Conservation (phyloP, 2,888 invertebrate species). For the Pilophorus perplexus region DNA sequence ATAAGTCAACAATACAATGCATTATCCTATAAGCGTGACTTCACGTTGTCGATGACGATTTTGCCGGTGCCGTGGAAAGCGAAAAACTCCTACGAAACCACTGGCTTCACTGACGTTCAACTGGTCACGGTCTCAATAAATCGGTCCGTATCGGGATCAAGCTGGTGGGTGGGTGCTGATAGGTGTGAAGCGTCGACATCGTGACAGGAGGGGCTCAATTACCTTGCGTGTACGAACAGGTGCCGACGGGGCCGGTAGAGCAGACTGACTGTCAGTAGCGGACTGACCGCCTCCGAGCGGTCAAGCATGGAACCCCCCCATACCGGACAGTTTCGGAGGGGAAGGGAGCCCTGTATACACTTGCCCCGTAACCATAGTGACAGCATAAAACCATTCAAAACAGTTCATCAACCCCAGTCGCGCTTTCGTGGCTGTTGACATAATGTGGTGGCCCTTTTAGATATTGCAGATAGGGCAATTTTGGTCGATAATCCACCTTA, state of each 20-base stretch:
- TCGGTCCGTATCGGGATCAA: too few relatives aligned
- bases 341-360: slow-evolving; percentile 1
- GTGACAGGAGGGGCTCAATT: neutral
- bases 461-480: neutral
- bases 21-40: too few relatives aligned
- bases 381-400: slow-evolving; percentile 31
- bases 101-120: too few relatives aligned
- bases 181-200: neutral
- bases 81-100: too few relatives aligned
- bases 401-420: slow-evolving; percentile 36
- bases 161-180: neutral
- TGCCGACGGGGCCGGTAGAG: neutral
- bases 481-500: slow-evolving; percentile 16
- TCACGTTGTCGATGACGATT: too few relatives aligned
- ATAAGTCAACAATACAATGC: too few relatives aligned
- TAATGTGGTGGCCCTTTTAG: slow-evolving; percentile 10
- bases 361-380: slow-evolving; percentile 29
- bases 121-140: too few relatives aligned
- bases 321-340: neutral
- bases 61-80: too few relatives aligned
- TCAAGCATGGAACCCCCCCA: neutral
- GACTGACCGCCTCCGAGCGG: neutral
- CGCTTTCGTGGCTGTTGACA: slow-evolving; percentile 12
- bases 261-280: slow-evolving; percentile 3
- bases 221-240: too few relatives aligned